A percentile compares a stretch with the other conserved stretches of the same genome.
Conservation (phyloP, 2,888 invertebrate genomes). For the Drosophila seclusa region DNA sequence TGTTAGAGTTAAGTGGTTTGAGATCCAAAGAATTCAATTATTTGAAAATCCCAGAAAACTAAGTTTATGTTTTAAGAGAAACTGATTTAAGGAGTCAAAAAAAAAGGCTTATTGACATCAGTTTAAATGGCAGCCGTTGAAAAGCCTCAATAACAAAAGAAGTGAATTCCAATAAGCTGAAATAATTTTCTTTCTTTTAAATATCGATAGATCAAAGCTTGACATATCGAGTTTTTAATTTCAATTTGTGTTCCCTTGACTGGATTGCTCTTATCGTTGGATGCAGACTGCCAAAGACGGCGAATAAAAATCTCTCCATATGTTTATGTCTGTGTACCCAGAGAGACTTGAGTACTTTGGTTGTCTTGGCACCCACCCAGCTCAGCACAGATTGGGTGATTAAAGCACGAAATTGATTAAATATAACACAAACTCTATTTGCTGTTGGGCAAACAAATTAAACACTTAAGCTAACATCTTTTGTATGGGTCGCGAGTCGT, state of each 20-base stretch:
- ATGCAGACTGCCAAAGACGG: not conserved
- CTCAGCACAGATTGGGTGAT: not conserved
- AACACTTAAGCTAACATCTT: constrained; percentile 3
- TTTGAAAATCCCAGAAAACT: not conserved
- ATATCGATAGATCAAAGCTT: not conserved
- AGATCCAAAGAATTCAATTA: not conserved
- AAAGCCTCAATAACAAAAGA: not conserved
- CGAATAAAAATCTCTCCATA: not conserved
- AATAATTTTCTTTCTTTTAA: not conserved
- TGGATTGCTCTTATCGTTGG: not conserved
- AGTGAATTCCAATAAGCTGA: not conserved
- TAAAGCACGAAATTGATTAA: not conserved
- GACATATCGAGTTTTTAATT: not conserved
- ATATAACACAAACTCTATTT: not conserved
- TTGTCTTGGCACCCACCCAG: not conserved
- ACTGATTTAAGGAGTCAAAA: not conserved
- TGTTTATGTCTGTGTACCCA: not conserved
- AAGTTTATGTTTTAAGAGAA: not conserved
- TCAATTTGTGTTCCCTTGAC: not conserved
- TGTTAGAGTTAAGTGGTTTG: not conserved
- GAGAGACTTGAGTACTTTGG: not conserved
- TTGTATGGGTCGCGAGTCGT: constrained; percentile 1
- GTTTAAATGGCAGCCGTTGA: not conserved
- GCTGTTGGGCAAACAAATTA: constrained; percentile 19
- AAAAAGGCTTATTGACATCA: no score